A percentile compares a stretch with the other conserved stretches of the same genome.
phyloP scores from a whole-genome alignment of 2,888 invertebrate species.

The Clivina fossor region DNA sequence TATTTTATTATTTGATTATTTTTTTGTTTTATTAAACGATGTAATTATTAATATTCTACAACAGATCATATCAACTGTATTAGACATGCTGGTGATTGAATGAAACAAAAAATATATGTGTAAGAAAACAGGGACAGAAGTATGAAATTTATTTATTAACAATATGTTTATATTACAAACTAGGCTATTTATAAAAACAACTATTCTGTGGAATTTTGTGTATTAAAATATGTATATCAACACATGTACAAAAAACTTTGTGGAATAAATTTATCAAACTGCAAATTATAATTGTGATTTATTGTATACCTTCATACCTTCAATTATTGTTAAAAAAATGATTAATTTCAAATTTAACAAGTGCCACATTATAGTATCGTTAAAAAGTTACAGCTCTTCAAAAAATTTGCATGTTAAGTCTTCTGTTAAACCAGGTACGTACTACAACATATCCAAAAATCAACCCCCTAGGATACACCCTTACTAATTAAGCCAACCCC shows the following conservation, averaged over 20 bases:
- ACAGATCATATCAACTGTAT: too few relatives aligned
- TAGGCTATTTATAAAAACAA: slow-evolving; percentile 28
- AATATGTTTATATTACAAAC: slow-evolving; percentile 10
- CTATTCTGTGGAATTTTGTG: slow-evolving; percentile 23
- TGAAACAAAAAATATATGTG: too few relatives aligned
- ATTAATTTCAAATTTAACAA: slow-evolving; percentile 2
- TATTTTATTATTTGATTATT: too few relatives aligned
- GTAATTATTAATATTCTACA: too few relatives aligned
- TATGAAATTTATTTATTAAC: background rate
- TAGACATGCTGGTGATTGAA: too few relatives aligned
- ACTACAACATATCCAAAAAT: too few relatives aligned
- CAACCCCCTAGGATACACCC: too few relatives aligned
- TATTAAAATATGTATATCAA: slow-evolving; percentile 29
- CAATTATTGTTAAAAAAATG: too few relatives aligned
- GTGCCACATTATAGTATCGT: background rate
- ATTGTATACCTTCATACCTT: slow-evolving; percentile 5
- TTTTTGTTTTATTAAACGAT: too few relatives aligned
- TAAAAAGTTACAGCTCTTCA: background rate
- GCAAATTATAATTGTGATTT: slow-evolving; percentile 9
- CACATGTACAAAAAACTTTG: slow-evolving; percentile 28
- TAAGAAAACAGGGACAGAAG: too few relatives aligned
- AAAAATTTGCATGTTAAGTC: background rate
- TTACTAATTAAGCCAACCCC: too few relatives aligned
- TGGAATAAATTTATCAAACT: slow-evolving; percentile 29
- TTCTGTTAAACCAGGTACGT: too few relatives aligned